Percentiles rank a stretch among this genome's conserved stretches.
These are phyloP conservation scores for Drosophila kuntzei DNA, from an alignment of 2,888 invertebrate species.

Conservation along the genomic window DNA sequence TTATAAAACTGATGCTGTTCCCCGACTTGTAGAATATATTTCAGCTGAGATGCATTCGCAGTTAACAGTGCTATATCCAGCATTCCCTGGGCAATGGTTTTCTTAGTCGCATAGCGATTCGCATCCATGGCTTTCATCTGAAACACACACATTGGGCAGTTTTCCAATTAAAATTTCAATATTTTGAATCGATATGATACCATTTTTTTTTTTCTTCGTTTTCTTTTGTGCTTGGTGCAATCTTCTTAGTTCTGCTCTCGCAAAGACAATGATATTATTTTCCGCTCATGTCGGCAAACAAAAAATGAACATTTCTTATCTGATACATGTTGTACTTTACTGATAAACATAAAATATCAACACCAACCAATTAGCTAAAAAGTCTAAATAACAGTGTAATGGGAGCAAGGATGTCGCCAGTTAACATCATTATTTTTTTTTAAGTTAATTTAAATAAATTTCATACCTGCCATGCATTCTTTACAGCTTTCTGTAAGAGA, in stretches of 20 bases:
- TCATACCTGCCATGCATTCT: constrained; percentile 69
- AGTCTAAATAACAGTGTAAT: constrained; percentile 29
- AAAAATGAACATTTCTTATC: constrained; percentile 50
- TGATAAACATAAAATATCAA: constrained; percentile 52
- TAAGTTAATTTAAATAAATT: background rate
- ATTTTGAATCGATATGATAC: constrained; percentile 11
- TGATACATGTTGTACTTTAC: constrained; percentile 21
- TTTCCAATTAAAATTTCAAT: background rate
- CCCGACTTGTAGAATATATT: constrained; percentile 94
- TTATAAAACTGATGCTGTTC: constrained; percentile 94
- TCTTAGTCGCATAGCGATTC: constrained; percentile 96
- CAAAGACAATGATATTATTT: constrained; percentile 18
- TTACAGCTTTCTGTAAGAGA: constrained; percentile 47
- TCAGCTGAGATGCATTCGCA: constrained; percentile 94
- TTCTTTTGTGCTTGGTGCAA: background rate
- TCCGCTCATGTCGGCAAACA: background rate
- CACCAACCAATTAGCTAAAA: constrained; percentile 49
- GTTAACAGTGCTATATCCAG: constrained; percentile 94
- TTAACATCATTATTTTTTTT: background rate
- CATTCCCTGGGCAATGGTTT: constrained; percentile 96
- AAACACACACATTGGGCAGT: constrained; percentile 16
- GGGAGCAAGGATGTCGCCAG: constrained; percentile 50
- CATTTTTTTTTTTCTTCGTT: constrained; percentile 34
- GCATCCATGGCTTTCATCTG: constrained; percentile 92
- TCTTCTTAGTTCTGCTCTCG: constrained; percentile 3